Evolutionary conservation across 2,888 invertebrate species (phyloP).

Genomic region (Eristalinus aeneus): DNA sequence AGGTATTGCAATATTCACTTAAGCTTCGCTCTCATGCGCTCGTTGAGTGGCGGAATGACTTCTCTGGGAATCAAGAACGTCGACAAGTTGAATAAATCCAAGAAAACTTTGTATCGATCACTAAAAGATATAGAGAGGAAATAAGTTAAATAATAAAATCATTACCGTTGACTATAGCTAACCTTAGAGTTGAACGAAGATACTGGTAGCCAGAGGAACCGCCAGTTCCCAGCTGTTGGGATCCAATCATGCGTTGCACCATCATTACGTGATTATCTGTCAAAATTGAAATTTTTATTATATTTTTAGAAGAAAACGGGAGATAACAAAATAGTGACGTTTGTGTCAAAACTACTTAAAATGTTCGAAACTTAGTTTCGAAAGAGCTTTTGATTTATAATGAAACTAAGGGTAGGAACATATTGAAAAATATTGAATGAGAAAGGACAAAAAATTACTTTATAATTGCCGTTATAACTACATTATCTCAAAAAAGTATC

Average conservation of each 20-base stretch:
- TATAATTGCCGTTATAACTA: too few species aligned
- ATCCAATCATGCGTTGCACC: constrained; percentile 99
- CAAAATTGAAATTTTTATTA: constrained; percentile 73
- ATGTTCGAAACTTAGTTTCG: too few species aligned
- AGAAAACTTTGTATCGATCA: constrained; percentile 98
- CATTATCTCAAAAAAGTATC: too few species aligned
- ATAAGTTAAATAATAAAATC: background rate
- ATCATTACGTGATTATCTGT: constrained; percentile 98
- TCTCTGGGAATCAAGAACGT: constrained; percentile 96
- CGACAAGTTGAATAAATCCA: constrained; percentile 98
- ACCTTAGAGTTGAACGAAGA: constrained; percentile 97
- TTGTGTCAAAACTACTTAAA: too few species aligned
- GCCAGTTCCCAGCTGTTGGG: constrained; percentile 97
- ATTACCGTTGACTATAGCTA: constrained; percentile 64
- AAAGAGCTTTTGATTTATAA: too few species aligned
- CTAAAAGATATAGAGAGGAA: constrained; percentile 82
- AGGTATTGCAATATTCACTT: constrained; percentile 30
- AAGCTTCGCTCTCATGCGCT: constrained; percentile 84
- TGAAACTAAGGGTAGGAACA: too few species aligned
- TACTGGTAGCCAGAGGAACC: constrained; percentile 99
- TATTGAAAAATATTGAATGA: too few species aligned
- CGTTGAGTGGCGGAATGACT: constrained; percentile 93
- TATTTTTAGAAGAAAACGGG: too few species aligned
- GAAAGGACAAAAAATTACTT: too few species aligned
- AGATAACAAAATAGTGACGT: too few species aligned